These are phyloP conservation scores for Bombyx huttoni DNA, from an alignment of 2,888 invertebrate genomes.

Conservation along the genomic window DNA sequence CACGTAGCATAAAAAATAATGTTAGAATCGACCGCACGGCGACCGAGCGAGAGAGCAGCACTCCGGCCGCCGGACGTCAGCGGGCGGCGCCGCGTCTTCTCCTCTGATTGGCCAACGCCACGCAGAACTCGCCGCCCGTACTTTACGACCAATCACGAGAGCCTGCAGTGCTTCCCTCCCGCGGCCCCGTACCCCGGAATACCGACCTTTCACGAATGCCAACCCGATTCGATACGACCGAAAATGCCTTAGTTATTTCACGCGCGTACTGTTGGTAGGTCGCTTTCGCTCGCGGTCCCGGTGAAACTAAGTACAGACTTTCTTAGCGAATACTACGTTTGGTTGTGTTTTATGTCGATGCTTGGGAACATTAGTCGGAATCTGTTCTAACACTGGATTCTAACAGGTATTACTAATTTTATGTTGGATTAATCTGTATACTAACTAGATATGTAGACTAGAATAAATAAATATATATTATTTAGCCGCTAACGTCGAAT, in stretches of 20 bases:
- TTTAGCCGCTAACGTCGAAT: constrained; percentile 13
- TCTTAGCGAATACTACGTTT: constrained; percentile 3
- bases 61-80: constrained; percentile 24
- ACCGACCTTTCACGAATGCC: constrained; percentile 68
- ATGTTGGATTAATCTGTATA: neutral
- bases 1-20: constrained; percentile 50
- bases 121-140: constrained; percentile 52
- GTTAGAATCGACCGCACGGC: constrained; percentile 40
- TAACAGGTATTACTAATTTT: constrained; percentile 24
- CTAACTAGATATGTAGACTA: neutral
- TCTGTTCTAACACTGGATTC: constrained; percentile 12
- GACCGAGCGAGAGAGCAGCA: constrained; percentile 39
- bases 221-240: constrained; percentile 68
- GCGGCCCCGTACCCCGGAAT: constrained; percentile 49
- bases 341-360: neutral
- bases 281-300: constrained; percentile 48
- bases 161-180: constrained; percentile 36
- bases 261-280: constrained; percentile 51
- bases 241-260: constrained; percentile 71
- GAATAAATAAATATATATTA: neutral
- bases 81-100: constrained; percentile 46
- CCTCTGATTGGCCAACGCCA: constrained; percentile 37
- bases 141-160: constrained; percentile 34
- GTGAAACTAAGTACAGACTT: constrained; percentile 26
- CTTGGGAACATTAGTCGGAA: constrained; percentile 9